Percentiles rank a stretch among this genome's conserved stretches.
These are phyloP conservation scores for Octopus sinensis DNA, from an alignment of 1,140 invertebrate genomes.

Conservation along the genomic window DNA sequence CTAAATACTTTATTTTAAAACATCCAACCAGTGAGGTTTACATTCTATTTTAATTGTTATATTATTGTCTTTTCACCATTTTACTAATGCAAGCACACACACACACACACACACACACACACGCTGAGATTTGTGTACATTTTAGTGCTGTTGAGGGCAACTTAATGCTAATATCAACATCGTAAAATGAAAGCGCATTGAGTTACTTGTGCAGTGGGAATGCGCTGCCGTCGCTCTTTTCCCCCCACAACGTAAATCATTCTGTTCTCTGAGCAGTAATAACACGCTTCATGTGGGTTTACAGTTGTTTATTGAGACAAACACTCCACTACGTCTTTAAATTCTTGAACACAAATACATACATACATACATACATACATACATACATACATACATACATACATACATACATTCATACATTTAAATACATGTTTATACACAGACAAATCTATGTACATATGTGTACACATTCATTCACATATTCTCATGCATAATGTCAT, in stretches of 20 bases:
- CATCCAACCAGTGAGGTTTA: too few relatives aligned
- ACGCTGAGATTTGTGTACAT: background rate
- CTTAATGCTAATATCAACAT: too few relatives aligned
- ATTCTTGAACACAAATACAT: background rate
- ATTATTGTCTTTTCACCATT: background rate
- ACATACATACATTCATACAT: background rate
- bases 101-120: background rate
- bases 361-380: background rate
- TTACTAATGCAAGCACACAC: background rate
- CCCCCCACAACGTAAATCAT: too few relatives aligned
- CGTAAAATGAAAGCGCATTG: too few relatives aligned
- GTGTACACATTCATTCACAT: background rate
- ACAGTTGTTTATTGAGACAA: background rate
- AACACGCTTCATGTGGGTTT: too few relatives aligned
- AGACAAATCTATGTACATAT: background rate
- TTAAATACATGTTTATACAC: background rate
- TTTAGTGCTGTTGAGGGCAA: too few relatives aligned
- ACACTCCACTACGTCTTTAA: background rate
- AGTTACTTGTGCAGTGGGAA: too few relatives aligned
- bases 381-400: background rate
- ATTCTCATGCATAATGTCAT: too few relatives aligned
- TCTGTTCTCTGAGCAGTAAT: too few relatives aligned
- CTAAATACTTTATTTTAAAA: too few relatives aligned
- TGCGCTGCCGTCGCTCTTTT: too few relatives aligned
- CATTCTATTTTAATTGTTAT: too few relatives aligned